Conservation (phyloP, 2,888 invertebrate species). For the Pharmacophagus antenor region DNA sequence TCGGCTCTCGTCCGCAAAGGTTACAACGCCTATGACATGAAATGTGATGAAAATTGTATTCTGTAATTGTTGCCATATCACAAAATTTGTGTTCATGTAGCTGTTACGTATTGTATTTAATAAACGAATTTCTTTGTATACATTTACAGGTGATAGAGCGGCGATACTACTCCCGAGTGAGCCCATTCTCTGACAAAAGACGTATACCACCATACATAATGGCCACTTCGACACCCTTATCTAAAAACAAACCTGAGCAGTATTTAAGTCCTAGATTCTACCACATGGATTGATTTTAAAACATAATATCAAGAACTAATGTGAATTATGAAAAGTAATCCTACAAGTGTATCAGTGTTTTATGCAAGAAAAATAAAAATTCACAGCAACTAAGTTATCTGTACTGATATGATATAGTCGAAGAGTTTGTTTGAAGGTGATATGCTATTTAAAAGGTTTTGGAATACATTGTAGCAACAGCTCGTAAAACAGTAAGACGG, state of each 20-base stretch:
- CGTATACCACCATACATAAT: conserved; percentile 65
- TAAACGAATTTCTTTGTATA: not conserved
- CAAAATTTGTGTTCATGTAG: not conserved
- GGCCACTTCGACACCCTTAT: conserved; percentile 64
- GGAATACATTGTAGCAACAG: too few species aligned
- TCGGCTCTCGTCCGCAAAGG: too few species aligned
- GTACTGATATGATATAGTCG: too few species aligned
- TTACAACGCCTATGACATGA: too few species aligned
- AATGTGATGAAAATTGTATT: too few species aligned
- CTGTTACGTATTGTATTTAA: not conserved
- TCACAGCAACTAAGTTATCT: too few species aligned
- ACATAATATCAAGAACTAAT: not conserved
- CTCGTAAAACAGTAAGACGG: too few species aligned
- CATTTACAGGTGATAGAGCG: conserved; percentile 70
- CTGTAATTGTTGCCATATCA: too few species aligned
- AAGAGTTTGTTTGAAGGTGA: too few species aligned
- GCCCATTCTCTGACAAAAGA: conserved; percentile 77
- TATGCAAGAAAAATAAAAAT: not conserved
- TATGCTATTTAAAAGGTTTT: too few species aligned
- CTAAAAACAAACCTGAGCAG: conserved; percentile 60
- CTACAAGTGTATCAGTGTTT: not conserved
- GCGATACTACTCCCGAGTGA: conserved; percentile 77
- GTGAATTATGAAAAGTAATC: not conserved
- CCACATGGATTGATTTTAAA: conserved; percentile 72
- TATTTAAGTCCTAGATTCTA: conserved; percentile 80